Evolutionary conservation across 2,888 invertebrate species (phyloP), one percentile per base, ranked within the genome.

Genomic region (Lordiphosa andalusiaca): DNA sequence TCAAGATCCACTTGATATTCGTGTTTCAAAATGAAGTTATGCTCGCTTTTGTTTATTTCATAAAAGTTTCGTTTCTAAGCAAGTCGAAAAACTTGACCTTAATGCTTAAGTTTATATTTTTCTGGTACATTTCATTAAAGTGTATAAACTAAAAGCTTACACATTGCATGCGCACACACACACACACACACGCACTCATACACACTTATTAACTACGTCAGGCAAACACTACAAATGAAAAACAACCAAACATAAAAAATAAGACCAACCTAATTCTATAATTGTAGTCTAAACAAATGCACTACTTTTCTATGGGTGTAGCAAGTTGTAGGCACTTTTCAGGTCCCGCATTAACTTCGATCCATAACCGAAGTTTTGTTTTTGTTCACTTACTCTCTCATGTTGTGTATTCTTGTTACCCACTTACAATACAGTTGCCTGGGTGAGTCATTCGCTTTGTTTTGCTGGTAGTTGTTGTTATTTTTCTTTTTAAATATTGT

Each of bases 371-470:
- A 23, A 36, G 23, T n/a, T 30, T 9, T n/a, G 39, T 39, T 47
- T 35, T 54, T 44, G 50, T 59, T 36, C 53, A 60, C 60, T 60
- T 60, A 60, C 60, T 53, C 60, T 53, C 60, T 42, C 25, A 12
- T 25, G 35, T 25, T 42, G 21, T 23, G 16, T 50, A 39, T 53
- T 30, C 25, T 44, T 25, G 37, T 63, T 42, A 44, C 64, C 44
- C 53, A 60, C 60, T 60, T 60, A 60, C 60, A 60, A 53, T 46
- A 53, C 60, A 19, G 64, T 30, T 53, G 60, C 54, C 30, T 35
- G 21, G 42, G n/a, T 60, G 63, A 60, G 53, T 60, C 59, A 60
- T 39, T 13, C 21, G 23, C 13, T 47, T 23, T 49, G 41, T 41
- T 37, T 41, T 42, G 40, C 38, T 58, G 37, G 19, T 35, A 16